A percentile compares a stretch with the other conserved stretches of the same genome.
Conservation (phyloP, 2,113 vertebrate genomes). For the Megaceryle maxima region DNA sequence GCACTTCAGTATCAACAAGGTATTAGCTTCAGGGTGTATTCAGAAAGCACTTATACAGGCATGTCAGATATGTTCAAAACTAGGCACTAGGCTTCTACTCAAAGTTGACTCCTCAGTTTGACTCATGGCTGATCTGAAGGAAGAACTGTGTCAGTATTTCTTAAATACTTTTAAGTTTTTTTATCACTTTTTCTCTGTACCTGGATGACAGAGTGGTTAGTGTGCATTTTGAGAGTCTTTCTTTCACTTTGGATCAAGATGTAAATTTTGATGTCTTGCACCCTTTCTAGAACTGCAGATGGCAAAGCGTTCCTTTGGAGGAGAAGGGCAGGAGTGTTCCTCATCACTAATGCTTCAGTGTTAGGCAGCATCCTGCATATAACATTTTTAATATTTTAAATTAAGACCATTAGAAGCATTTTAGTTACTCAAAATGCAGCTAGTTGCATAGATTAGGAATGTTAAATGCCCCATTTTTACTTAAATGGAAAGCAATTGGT, state of each 20-base stretch:
- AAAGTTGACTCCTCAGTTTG: background rate
- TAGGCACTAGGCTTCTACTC: background rate
- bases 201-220: background rate
- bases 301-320: background rate
- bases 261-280: accelerated
- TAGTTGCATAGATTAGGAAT: background rate
- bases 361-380: background rate
- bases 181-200: background rate
- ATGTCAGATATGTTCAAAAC: background rate
- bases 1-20: accelerated
- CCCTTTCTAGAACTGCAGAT: background rate
- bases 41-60: background rate
- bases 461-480: background rate
- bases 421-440: background rate
- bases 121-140: background rate
- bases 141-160: background rate
- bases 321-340: background rate
- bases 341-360: background rate
- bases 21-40: background rate
- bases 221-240: background rate
- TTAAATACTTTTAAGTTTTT: background rate
- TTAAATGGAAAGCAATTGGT: background rate
- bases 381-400: background rate
- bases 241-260: background rate
- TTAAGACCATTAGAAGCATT: background rate